Conservation (phyloP, 2,888 invertebrate genomes). For the Danaus chrysippus region DNA sequence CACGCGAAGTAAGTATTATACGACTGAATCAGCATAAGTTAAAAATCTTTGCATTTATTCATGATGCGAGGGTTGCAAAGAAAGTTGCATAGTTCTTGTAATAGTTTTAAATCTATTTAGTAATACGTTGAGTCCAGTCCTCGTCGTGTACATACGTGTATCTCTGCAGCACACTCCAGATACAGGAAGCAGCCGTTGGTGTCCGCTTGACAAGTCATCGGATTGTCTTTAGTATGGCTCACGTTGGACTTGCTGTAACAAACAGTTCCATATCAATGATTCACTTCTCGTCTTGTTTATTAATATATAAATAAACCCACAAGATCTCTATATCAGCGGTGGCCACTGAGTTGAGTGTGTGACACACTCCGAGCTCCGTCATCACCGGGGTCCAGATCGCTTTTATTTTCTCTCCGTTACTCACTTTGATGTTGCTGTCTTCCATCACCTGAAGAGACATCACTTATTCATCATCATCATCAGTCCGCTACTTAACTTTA, state of each 20-base stretch:
- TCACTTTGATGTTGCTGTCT: conserved; percentile 58
- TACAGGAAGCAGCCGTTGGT: background rate
- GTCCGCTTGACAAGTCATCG: conserved; percentile 44
- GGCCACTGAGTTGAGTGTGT: conserved; percentile 80
- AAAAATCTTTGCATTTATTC: too few species aligned
- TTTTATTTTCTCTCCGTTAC: conserved; percentile 57
- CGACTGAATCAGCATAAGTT: too few species aligned
- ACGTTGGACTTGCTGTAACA: conserved; percentile 40
- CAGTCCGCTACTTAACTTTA: too few species aligned
- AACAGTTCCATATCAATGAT: background rate
- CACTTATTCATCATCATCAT: too few species aligned
- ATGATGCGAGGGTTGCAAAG: conserved; percentile 15
- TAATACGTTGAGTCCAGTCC: background rate
- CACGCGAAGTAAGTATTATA: too few species aligned
- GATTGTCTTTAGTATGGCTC: conserved; percentile 44
- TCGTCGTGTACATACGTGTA: background rate
- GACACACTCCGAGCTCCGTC: conserved; percentile 83
- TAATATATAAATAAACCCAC: conserved; percentile 46
- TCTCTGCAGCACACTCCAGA: background rate
- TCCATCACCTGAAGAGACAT: conserved; percentile 66
- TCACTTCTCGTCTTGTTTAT: background rate
- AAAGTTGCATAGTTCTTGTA: background rate
- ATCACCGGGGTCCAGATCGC: conserved; percentile 74
- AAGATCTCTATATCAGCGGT: conserved; percentile 63
- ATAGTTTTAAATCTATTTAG: background rate